Evolutionary conservation across 2,888 invertebrate genomes (phyloP).

Genomic region (Plusia festucae): DNA sequence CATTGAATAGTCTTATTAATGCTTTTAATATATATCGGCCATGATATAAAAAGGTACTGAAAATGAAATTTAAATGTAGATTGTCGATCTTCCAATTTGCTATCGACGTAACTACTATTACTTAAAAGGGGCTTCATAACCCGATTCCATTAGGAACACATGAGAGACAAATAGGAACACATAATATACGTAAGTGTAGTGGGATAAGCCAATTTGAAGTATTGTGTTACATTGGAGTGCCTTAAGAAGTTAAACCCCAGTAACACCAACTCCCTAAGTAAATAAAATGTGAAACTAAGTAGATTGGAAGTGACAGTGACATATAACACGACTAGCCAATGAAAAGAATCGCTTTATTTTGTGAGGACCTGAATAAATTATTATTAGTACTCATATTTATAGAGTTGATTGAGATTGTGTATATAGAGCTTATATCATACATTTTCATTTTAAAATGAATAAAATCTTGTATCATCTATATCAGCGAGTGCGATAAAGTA

Average conservation of each 20-base stretch:
- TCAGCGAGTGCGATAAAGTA: too few species aligned
- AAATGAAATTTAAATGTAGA: too few species aligned
- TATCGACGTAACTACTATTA: too few species aligned
- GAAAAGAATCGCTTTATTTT: not conserved
- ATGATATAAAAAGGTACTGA: too few species aligned
- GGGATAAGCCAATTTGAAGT: slow-evolving; percentile 23
- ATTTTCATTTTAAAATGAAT: too few species aligned
- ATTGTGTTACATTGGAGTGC: slow-evolving; percentile 14
- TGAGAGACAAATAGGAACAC: not conserved
- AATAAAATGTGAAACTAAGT: not conserved
- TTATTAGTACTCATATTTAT: too few species aligned
- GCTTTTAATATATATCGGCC: too few species aligned
- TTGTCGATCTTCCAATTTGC: not conserved
- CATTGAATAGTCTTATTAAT: too few species aligned
- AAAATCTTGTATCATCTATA: too few species aligned
- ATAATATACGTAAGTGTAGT: not conserved
- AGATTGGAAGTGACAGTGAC: not conserved
- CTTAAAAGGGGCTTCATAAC: not conserved
- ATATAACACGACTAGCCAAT: not conserved
- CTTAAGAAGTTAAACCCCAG: slow-evolving; percentile 14
- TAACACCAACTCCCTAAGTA: not conserved
- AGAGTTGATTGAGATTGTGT: too few species aligned
- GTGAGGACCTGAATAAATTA: too few species aligned
- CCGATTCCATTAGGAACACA: not conserved
- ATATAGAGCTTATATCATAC: too few species aligned